Conservation (phyloP, 2,797 vertebrate genomes). For the Catamblyrhynchus diadema region DNA sequence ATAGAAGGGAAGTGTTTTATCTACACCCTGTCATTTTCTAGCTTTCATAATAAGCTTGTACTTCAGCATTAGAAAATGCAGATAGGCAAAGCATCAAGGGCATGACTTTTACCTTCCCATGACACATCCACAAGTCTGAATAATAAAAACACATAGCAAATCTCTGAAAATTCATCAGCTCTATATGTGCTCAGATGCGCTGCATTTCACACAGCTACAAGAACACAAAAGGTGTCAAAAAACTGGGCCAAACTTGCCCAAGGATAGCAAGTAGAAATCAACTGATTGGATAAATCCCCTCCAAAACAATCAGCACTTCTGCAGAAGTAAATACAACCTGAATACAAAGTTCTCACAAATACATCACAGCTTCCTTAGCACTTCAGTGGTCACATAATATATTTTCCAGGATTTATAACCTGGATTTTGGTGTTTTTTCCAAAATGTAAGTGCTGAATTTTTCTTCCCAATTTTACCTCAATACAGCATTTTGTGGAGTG, state of each 20-base stretch:
- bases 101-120: background rate
- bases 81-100: background rate
- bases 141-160: background rate
- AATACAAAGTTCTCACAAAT: background rate
- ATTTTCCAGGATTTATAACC: background rate
- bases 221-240: background rate
- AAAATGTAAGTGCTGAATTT: background rate
- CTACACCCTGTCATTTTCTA: background rate
- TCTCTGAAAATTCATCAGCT: background rate
- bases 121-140: background rate
- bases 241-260: background rate
- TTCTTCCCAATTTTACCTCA: background rate
- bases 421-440: background rate
- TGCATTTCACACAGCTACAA: background rate
- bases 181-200: background rate
- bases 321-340: background rate
- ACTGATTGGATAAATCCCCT: background rate
- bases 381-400: background rate
- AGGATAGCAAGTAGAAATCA: background rate
- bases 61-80: background rate
- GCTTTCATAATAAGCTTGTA: background rate
- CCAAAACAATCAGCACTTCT: background rate
- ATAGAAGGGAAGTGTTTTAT: background rate
- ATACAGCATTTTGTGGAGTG: background rate
- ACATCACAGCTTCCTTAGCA: background rate